phyloP scores from a whole-genome alignment of 2,888 invertebrate genomes.

The Notodonta ziczac region DNA sequence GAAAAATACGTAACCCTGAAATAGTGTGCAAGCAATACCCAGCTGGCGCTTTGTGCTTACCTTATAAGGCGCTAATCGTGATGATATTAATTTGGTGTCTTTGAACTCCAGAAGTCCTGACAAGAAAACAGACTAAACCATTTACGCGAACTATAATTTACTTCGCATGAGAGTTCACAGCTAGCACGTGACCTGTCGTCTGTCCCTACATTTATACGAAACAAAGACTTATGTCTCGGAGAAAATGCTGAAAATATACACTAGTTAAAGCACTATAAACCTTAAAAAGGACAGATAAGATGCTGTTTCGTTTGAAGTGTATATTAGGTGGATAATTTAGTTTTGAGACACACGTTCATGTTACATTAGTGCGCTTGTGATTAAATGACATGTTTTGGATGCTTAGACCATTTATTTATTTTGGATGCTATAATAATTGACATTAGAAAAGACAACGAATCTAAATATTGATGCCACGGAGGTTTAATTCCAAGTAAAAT shows the following conservation, averaged over 20 bases:
- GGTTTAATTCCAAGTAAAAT: too few relatives aligned
- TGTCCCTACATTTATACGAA: slow-evolving; percentile 46
- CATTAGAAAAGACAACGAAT: too few relatives aligned
- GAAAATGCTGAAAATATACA: slow-evolving; percentile 34
- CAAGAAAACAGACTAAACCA: slow-evolving; percentile 2
- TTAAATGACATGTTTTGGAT: not conserved
- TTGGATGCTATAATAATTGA: too few relatives aligned
- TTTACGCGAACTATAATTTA: slow-evolving; percentile 20
- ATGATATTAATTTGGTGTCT: not conserved
- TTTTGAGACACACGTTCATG: slow-evolving; percentile 43
- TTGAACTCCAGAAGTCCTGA: too few relatives aligned
- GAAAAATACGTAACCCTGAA: too few relatives aligned
- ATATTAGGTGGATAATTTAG: slow-evolving; percentile 45
- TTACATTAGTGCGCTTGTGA: slow-evolving; percentile 31
- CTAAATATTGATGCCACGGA: too few relatives aligned
- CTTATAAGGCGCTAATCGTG: too few relatives aligned
- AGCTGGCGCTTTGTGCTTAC: too few relatives aligned
- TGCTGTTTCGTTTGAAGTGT: slow-evolving; percentile 12
- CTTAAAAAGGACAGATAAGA: slow-evolving; percentile 7
- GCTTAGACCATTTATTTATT: too few relatives aligned
- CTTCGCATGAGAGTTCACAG: slow-evolving; percentile 36
- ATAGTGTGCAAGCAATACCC: too few relatives aligned
- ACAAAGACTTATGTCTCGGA: slow-evolving; percentile 48
- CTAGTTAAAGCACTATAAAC: slow-evolving; percentile 18
- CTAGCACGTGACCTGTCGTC: slow-evolving; percentile 40